Evolutionary conservation across 2,888 invertebrate genomes (phyloP).

Genomic region (Ceriagrion tenellum): DNA sequence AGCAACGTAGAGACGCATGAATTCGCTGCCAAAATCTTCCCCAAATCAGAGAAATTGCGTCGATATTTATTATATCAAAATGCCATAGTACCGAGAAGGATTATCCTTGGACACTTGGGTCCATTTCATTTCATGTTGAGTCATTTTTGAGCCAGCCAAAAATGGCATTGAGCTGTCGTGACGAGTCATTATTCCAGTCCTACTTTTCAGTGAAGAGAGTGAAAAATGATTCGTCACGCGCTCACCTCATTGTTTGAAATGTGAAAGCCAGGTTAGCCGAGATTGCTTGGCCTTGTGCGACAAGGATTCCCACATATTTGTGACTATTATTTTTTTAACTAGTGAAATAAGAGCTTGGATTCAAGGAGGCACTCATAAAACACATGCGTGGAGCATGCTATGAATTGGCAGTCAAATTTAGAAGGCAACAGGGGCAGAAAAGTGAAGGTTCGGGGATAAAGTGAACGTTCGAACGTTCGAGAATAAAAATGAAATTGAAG

Average conservation of each 20-base stretch:
- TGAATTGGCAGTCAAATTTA: too few species aligned
- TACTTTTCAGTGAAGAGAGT: not conserved
- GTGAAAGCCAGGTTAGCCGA: not conserved
- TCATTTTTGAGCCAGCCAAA: not conserved
- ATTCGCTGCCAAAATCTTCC: too few species aligned
- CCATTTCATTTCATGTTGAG: not conserved
- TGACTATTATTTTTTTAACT: not conserved
- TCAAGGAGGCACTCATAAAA: too few species aligned
- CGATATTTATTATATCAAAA: not conserved
- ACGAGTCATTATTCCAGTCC: not conserved
- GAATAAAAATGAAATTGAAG: too few species aligned
- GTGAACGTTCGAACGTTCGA: too few species aligned
- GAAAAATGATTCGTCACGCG: not conserved
- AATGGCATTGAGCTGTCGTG: not conserved
- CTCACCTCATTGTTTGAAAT: not conserved
- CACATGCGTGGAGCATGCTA: too few species aligned
- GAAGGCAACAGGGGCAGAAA: too few species aligned
- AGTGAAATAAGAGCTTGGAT: not conserved
- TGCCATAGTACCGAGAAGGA: not conserved
- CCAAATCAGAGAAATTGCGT: too few species aligned
- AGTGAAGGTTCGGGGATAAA: too few species aligned
- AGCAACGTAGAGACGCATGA: too few species aligned
- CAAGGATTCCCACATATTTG: not conserved
- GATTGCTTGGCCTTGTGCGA: not conserved
- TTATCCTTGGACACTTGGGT: not conserved